These are phyloP conservation scores for Anagrus nilaparvatae DNA, from an alignment of 1,140 invertebrate genomes.

Conservation along the genomic window DNA sequence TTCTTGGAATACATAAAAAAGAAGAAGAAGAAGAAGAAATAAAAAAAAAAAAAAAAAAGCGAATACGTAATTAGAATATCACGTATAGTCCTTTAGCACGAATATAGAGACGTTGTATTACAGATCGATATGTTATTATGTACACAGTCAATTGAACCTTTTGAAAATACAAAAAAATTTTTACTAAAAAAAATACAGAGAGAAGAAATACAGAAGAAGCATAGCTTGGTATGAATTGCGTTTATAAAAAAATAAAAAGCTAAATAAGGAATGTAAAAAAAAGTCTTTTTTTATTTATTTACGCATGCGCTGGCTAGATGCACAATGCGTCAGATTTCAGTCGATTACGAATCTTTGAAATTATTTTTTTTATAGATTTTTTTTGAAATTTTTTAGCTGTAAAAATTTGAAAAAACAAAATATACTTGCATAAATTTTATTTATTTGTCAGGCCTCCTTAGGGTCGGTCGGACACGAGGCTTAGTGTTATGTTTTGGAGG, in stretches of 20 bases:
- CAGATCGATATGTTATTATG: too few species aligned
- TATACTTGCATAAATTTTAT: too few species aligned
- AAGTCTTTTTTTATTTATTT: too few species aligned
- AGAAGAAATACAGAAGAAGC: conserved; percentile 14
- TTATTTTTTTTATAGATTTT: conserved; percentile 23
- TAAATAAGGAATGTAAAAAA: too few species aligned
- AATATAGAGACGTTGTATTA: too few species aligned
- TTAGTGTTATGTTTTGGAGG: conserved; percentile 49
- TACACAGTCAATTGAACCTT: too few species aligned
- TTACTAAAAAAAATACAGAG: conserved; percentile 11
- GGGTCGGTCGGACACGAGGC: conserved; percentile 48
- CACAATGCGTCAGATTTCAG: conserved; percentile 46
- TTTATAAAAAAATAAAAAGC: conserved; percentile 17
- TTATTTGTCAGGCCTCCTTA: conserved; percentile 39
- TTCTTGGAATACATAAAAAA: too few species aligned
- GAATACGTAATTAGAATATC: too few species aligned
- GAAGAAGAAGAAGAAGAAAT: background rate
- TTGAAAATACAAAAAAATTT: conserved; percentile 9
- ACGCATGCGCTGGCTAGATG: conserved; percentile 45
- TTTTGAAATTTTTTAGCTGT: too few species aligned
- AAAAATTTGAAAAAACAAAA: too few species aligned
- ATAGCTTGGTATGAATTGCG: conserved; percentile 12
- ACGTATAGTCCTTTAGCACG: too few species aligned
- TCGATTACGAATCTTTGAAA: too few species aligned
- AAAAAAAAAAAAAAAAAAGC: background rate